Evolutionary conservation across 2,888 invertebrate species (phyloP).

Genomic region (Dolichopus griseipennis): DNA sequence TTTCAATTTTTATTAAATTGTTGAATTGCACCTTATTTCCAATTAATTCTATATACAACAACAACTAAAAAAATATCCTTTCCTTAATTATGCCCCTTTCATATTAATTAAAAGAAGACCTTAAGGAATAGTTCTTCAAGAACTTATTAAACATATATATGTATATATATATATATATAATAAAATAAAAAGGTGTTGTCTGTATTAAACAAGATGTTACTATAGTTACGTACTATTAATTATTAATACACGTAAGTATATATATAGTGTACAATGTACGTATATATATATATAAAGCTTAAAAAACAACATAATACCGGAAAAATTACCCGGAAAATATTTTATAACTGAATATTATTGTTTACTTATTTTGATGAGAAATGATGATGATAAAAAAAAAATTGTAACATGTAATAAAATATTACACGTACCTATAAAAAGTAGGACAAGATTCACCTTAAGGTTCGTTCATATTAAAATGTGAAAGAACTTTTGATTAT

Average conservation of each 20-base stretch:
- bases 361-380: background rate
- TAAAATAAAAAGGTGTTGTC: background rate
- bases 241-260: too few relatives aligned
- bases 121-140: background rate
- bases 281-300: background rate
- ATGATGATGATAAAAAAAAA: background rate
- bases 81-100: background rate
- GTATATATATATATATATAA: too few relatives aligned
- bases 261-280: background rate
- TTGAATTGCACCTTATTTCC: too few relatives aligned
- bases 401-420: background rate
- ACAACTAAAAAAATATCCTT: background rate
- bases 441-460: conserved; percentile 4
- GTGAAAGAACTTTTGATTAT: conserved; percentile 2
- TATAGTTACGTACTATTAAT: too few relatives aligned
- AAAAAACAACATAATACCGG: background rate
- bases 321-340: conserved; percentile 1
- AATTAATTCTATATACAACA: background rate
- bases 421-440: background rate
- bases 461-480: background rate
- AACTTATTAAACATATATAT: too few relatives aligned
- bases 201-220: background rate
- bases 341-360: background rate
- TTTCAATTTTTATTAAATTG: too few relatives aligned
- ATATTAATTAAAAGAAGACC: background rate